Conservation (phyloP, 2,888 invertebrate species). For the Drosophila robusta region DNA sequence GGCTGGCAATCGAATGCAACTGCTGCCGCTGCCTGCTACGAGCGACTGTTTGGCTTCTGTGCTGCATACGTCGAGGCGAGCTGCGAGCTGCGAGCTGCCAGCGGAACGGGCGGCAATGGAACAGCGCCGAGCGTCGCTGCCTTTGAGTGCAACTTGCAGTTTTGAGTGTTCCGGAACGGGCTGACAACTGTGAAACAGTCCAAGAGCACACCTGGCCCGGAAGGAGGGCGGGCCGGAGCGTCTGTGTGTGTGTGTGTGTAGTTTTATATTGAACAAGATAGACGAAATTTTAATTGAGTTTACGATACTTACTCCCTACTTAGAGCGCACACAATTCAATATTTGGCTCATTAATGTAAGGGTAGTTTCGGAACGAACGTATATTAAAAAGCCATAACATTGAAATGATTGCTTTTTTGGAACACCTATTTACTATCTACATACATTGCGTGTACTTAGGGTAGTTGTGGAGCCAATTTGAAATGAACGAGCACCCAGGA, state of each 20-base stretch:
- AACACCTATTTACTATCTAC: conserved; percentile 2
- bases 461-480: conserved; percentile 6
- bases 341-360: conserved; percentile 49
- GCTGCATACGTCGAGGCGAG: conserved; percentile 46
- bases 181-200: conserved; percentile 1
- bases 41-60: conserved; percentile 57
- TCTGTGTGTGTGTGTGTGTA: conserved; percentile 5
- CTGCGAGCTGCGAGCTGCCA: conserved; percentile 25
- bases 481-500: not conserved
- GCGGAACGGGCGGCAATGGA: conserved; percentile 45
- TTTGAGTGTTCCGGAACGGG: conserved; percentile 40
- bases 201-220: conserved; percentile 28
- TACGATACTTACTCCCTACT: conserved; percentile 36
- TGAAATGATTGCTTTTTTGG: conserved; percentile 34
- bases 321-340: conserved; percentile 60
- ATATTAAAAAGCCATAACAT: conserved; percentile 54
- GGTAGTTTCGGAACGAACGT: conserved; percentile 33
- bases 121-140: conserved; percentile 21
- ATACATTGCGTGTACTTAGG: conserved; percentile 4
- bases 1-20: conserved; percentile 67
- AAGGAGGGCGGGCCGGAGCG: not conserved
- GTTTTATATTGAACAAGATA: conserved; percentile 30
- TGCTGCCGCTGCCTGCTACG: conserved; percentile 66
- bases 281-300: conserved; percentile 68
- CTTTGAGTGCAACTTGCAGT: conserved; percentile 57